Percentiles rank a stretch among this genome's conserved stretches.
Conservation (phyloP, 2,888 invertebrate species). For the Cinara cedri region DNA sequence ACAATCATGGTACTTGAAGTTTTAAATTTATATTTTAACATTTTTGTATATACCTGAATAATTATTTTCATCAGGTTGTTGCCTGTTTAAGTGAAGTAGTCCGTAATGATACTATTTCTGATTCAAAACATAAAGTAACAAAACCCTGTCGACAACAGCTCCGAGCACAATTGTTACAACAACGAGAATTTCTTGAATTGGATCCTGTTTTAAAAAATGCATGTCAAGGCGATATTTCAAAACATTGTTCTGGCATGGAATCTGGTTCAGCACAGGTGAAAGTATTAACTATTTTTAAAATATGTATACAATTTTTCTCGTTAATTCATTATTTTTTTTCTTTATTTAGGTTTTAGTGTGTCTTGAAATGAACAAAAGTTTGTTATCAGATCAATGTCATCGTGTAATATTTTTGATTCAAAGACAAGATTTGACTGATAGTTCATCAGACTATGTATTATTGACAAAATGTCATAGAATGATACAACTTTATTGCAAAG, state of each 20-base stretch:
- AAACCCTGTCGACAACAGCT: constrained; percentile 91
- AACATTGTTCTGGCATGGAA: constrained; percentile 68
- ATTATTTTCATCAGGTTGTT: constrained; percentile 65
- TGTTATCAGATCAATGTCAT: constrained; percentile 74
- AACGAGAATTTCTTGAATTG: constrained; percentile 85
- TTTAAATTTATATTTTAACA: too few species aligned
- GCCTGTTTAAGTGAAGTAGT: constrained; percentile 88
- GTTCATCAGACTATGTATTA: constrained; percentile 84
- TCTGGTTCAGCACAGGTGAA: constrained; percentile 71
- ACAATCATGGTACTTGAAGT: background rate
- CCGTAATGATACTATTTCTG: constrained; percentile 82
- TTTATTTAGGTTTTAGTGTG: constrained; percentile 78
- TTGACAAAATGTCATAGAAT: constrained; percentile 83
- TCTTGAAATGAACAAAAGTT: constrained; percentile 69
- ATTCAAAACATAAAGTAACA: constrained; percentile 77
- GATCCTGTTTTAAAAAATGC: constrained; percentile 84
- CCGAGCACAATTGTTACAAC: constrained; percentile 87
- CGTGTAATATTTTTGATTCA: constrained; percentile 83
- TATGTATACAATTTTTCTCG: background rate
- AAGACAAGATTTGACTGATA: constrained; percentile 85
- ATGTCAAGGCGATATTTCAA: constrained; percentile 79
- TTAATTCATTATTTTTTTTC: background rate
- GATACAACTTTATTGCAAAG: constrained; percentile 83
- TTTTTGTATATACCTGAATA: background rate
- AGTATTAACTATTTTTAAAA: constrained; percentile 34